Evolutionary conservation across 2,113 vertebrate genomes (phyloP).

Genomic region (Gavialis gangeticus): DNA sequence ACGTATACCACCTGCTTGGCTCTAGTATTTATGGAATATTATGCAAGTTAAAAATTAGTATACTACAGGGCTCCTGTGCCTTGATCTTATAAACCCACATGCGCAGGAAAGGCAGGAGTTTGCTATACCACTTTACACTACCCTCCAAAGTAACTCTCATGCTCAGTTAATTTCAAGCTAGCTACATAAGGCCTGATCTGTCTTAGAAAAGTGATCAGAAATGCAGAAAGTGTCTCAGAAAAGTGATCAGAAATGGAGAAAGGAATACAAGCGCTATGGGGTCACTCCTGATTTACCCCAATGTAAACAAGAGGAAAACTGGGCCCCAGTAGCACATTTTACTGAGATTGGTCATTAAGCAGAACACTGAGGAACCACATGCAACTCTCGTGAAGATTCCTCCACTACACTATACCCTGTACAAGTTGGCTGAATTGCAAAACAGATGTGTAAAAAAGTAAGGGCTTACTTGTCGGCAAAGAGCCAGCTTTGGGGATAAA

Average conservation of each 20-base stretch:
- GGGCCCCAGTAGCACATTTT: neutral
- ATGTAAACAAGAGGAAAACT: neutral
- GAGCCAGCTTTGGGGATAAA: neutral
- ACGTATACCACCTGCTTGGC: neutral
- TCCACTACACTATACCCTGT: neutral
- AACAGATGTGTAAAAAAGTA: neutral
- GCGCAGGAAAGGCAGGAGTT: neutral
- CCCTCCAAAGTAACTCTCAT: neutral
- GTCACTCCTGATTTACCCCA: neutral
- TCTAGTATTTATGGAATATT: neutral
- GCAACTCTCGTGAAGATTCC: neutral
- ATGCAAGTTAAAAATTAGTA: neutral
- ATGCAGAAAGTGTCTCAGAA: neutral
- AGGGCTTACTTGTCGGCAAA: neutral
- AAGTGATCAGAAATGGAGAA: neutral
- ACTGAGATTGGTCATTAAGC: neutral
- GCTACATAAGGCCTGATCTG: neutral
- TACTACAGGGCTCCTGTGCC: neutral
- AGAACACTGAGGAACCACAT: neutral
- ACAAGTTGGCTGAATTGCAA: neutral
- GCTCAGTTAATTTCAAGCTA: neutral
- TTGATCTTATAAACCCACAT: neutral
- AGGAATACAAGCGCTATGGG: neutral
- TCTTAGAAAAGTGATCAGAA: neutral
- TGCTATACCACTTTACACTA: neutral